Evolutionary conservation across 2,797 vertebrate genomes (phyloP), one percentile per base, ranked within the genome.

Genomic region (Girardinus metallicus): DNA sequence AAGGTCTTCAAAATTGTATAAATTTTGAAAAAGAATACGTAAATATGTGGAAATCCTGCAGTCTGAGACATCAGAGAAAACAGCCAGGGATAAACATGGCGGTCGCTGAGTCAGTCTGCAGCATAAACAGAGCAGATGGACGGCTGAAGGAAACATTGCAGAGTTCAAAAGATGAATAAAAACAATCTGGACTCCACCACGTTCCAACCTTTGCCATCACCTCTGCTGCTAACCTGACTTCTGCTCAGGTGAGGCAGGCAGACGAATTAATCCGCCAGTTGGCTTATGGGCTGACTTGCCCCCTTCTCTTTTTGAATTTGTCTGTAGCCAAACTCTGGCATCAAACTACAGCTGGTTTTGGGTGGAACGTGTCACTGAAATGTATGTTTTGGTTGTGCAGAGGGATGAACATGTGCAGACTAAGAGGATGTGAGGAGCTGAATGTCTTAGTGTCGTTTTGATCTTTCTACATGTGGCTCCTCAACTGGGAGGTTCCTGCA

Each of bases 81-180:
- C 5, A 62, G 15, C 12, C 66, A 13, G 23, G 41, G 68, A 46
- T 71, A 71, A 71, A 71, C 68, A 71, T 29, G 26, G 41, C 16
- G 68, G 68, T 46, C 15, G 68, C 68, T 46, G 68, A 71, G 5
- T 46, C 41, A 71, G 41, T 9, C 41, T 46, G 68, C 41, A 7
- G 41, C 5, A 16, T 71, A 71, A 71, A 71, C 68, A 71, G 41
- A 46, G 68, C 41, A 71, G 41, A 44, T 29, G 68, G 41, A 71
- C n/a, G 26, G 6, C 68, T 16, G 26, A 29, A 29, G 12, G 68
- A 46, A 71, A 43, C 39, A 21, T 64, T 36, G 31, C 60, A 6
- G 36, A 68, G 64, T 39, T 68, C 12, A 68, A 70, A 70, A 12
- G 39, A n/a, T 13, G 12, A 70, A 44, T 43, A n/a, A 70, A n/a